Base-by-base conservation (phyloP, 2,113 vertebrate genomes). In the Callipepla californica region DNA sequence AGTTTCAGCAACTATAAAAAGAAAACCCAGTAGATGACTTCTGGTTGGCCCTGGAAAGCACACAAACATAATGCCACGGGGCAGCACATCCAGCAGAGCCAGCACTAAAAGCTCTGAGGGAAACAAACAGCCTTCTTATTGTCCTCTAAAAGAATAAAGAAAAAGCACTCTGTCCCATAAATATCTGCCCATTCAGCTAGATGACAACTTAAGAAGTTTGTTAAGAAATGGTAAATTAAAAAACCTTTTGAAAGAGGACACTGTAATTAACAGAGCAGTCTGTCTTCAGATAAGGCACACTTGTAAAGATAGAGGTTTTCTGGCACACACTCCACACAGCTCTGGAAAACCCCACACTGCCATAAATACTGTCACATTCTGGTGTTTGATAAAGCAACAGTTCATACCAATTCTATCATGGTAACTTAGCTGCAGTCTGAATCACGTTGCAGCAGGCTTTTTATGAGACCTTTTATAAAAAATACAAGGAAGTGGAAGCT, bases 321-420 rank as follows among this genome's bases (percentile, higher is more conserved):
- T 42, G 40, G 11, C n/a, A 55, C 7, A 20, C 16, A 28, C 23
- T 78, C 22, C 48, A 86, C 8, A 12, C 6, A 69, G 38, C 34
- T 42, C 66, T 79, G 57, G 51, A 91, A 95, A 94, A 94, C 38
- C 87, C 97, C 96, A 97, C 95, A 97, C 95, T 97, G 97, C 96
- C 96, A 97, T 98, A 90, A 98, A 98, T 97, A 97, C 96, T 97
- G 98, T 97, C 97, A 98, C 96, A 10, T 97, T 97, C 95, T 98
- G 97, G 97, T 98, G 93, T 93, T 97, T 97, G 97, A 98, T 97
- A 98, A 98, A 98, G 95, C 91, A 96, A 97, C 90, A 97, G 96
- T 98, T 98, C 98, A 98, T 98, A 97, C 96, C 97, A 91, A 97
- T 96, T 98, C 96, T 97, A 48, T 96, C 68, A 92, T 85, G 75